Conservation (phyloP, 1,140 invertebrate genomes). For the Archivesica marissinica region DNA sequence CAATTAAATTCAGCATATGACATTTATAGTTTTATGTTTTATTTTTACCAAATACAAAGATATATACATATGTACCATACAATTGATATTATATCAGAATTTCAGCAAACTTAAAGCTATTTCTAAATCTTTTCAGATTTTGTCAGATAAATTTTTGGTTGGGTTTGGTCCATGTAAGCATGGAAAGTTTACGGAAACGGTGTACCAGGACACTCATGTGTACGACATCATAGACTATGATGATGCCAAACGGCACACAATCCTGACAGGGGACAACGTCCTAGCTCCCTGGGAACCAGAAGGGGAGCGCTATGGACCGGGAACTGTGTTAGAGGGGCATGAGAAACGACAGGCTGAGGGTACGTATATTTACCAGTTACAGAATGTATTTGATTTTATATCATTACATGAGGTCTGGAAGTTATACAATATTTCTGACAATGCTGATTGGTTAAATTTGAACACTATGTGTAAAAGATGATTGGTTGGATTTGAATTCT, state of each 20-base stretch:
- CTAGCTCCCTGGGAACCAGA: slow-evolving; percentile 80
- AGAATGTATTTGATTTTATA: too few relatives aligned
- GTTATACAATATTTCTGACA: too few relatives aligned
- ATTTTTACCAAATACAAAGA: too few relatives aligned
- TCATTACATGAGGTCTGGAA: too few relatives aligned
- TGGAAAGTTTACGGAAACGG: slow-evolving; percentile 75
- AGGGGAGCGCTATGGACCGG: slow-evolving; percentile 79
- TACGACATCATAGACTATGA: slow-evolving; percentile 80
- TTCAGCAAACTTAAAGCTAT: too few relatives aligned
- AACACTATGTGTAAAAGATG: too few relatives aligned
- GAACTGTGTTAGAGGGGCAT: slow-evolving; percentile 80
- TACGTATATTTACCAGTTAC: slow-evolving; percentile 33
- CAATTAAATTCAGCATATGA: too few relatives aligned
- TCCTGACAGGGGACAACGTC: slow-evolving; percentile 78
- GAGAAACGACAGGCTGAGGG: slow-evolving; percentile 76
- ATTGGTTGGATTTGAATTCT: too few relatives aligned
- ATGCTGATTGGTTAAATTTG: too few relatives aligned
- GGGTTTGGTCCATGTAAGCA: slow-evolving; percentile 80
- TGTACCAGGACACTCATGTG: slow-evolving; percentile 81
- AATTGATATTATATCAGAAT: too few relatives aligned
- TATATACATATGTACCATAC: too few relatives aligned
- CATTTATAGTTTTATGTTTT: too few relatives aligned
- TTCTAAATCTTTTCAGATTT: slow-evolving; percentile 72
- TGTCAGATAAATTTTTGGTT: slow-evolving; percentile 79
- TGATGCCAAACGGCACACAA: slow-evolving; percentile 78